Conservation (phyloP, 2,888 invertebrate genomes). For the Erpobdella octoculata region DNA sequence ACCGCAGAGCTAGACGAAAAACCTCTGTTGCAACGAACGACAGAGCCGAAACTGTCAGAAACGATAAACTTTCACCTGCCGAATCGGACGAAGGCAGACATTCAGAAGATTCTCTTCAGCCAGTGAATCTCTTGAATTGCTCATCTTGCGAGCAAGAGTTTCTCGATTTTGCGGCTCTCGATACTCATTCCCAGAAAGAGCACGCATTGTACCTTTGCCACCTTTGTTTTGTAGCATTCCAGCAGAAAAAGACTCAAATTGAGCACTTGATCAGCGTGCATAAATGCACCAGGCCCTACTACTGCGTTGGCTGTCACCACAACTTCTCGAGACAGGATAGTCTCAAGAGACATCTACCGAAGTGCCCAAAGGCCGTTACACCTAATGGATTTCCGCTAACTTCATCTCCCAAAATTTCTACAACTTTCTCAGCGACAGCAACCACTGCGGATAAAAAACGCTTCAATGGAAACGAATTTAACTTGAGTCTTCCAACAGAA, state of each 20-base stretch:
- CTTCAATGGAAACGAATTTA: too few relatives aligned
- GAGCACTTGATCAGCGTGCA: conserved; percentile 41
- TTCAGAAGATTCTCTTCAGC: not conserved
- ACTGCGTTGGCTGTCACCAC: conserved; percentile 29
- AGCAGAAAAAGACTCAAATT: conserved; percentile 46
- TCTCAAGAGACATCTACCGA: conserved; percentile 34
- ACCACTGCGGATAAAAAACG: too few relatives aligned
- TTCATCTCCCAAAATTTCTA: too few relatives aligned
- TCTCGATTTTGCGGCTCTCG: conserved; percentile 40
- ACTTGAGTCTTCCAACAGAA: too few relatives aligned
- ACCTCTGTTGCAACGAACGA: too few relatives aligned
- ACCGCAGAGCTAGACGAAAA: too few relatives aligned
- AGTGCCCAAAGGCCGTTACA: too few relatives aligned
- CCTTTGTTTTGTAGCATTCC: conserved; percentile 46
- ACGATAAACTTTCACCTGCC: too few relatives aligned
- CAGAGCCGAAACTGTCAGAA: too few relatives aligned
- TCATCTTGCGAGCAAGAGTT: conserved; percentile 5
- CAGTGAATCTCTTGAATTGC: too few relatives aligned
- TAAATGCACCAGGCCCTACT: conserved; percentile 41
- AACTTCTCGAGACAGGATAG: conserved; percentile 33
- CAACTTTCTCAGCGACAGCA: too few relatives aligned
- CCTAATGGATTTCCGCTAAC: too few relatives aligned
- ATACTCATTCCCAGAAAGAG: conserved; percentile 41
- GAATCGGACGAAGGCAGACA: conserved; percentile 15
- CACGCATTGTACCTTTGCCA: conserved; percentile 45